These are phyloP conservation scores for Drosophila varians DNA, from an alignment of 1,140 invertebrate genomes.

Conservation along the genomic window DNA sequence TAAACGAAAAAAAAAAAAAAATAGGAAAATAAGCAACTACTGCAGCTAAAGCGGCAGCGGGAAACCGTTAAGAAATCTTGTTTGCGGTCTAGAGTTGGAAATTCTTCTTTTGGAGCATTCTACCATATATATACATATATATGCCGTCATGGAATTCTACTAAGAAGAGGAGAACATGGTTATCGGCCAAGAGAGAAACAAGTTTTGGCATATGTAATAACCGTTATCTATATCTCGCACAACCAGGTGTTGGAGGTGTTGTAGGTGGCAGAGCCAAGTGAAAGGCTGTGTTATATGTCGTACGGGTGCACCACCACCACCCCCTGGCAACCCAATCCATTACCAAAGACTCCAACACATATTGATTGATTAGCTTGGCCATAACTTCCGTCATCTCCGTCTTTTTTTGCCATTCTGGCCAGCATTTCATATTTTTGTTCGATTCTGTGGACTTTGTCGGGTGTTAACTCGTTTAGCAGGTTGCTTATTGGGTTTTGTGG, in stretches of 20 bases:
- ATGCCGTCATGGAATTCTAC: slow-evolving; percentile 60
- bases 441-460: slow-evolving; percentile 2
- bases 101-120: slow-evolving; percentile 44
- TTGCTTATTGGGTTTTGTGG: slow-evolving; percentile 49
- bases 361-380: slow-evolving; percentile 60
- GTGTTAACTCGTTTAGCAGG: slow-evolving; percentile 60
- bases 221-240: slow-evolving; percentile 42
- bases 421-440: background rate
- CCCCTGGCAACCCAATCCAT: background rate
- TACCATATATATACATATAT: slow-evolving; percentile 9
- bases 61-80: slow-evolving; percentile 78
- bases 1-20: slow-evolving; percentile 6
- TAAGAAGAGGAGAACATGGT: slow-evolving; percentile 18
- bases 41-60: slow-evolving; percentile 21
- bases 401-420: slow-evolving; percentile 36
- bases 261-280: slow-evolving; percentile 47
- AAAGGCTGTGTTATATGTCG: slow-evolving; percentile 35
- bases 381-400: slow-evolving; percentile 62
- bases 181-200: slow-evolving; percentile 32
- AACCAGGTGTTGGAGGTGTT: slow-evolving; percentile 8
- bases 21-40: slow-evolving; percentile 22
- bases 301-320: background rate
- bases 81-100: slow-evolving; percentile 46
- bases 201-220: slow-evolving; percentile 72
- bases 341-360: background rate